Conservation (phyloP, 1,140 invertebrate species). For the Hylyphantes graminicola region DNA sequence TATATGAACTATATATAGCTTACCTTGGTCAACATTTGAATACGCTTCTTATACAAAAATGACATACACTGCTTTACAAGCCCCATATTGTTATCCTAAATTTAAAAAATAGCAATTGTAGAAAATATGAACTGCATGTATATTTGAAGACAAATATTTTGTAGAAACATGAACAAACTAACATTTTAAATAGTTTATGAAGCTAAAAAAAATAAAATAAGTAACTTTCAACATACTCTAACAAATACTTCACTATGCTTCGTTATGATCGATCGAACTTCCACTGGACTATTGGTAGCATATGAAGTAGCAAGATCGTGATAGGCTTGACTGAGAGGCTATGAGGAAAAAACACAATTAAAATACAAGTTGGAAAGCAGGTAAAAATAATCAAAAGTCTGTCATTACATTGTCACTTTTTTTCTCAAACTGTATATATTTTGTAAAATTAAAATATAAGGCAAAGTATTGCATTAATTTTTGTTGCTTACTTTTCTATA, state of each 20-base stretch:
- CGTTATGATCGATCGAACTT: slow-evolving; percentile 74
- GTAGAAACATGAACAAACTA: background rate
- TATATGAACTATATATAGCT: slow-evolving; percentile 10
- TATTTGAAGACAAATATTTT: background rate
- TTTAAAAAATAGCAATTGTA: slow-evolving; percentile 10
- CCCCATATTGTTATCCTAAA: slow-evolving; percentile 78
- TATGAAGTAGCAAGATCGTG: slow-evolving; percentile 89
- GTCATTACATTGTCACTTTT: background rate
- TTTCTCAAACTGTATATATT: background rate
- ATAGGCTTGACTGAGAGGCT: slow-evolving; percentile 89
- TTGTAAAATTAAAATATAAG: background rate
- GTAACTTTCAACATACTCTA: slow-evolving; percentile 66
- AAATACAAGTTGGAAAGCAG: background rate
- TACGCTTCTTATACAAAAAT: slow-evolving; percentile 95
- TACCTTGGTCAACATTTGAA: slow-evolving; percentile 91
- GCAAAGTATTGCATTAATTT: background rate
- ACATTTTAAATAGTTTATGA: background rate
- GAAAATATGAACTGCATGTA: background rate
- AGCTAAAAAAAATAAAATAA: background rate
- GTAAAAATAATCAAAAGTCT: background rate
- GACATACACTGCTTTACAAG: slow-evolving; percentile 80
- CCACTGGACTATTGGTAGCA: slow-evolving; percentile 78
- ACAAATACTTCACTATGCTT: slow-evolving; percentile 85
- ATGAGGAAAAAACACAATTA: background rate
- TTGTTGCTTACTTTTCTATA: too few species aligned